Conservation (phyloP, 2,113 vertebrate species). For the Laticauda colubrina region DNA sequence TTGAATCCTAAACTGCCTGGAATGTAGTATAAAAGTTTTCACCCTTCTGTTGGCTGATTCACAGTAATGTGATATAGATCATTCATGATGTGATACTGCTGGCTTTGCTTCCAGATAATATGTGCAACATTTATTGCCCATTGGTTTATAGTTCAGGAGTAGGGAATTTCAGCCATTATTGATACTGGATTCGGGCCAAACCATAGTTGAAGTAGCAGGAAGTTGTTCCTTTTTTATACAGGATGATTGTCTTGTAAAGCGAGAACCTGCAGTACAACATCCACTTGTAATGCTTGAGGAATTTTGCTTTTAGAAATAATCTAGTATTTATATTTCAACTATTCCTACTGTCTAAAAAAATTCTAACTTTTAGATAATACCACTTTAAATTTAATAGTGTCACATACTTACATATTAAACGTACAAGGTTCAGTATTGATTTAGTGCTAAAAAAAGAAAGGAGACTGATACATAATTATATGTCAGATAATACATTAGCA, state of each 20-base stretch:
- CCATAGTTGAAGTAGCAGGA: not conserved
- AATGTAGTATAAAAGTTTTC: not conserved
- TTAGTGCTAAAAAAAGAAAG: not conserved
- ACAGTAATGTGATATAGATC: not conserved
- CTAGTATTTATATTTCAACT: not conserved
- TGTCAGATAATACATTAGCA: not conserved
- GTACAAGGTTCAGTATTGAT: not conserved
- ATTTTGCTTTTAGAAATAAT: not conserved
- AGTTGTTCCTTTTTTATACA: not conserved
- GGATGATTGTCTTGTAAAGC: not conserved
- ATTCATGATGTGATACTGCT: not conserved
- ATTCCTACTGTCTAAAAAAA: constrained; percentile 32
- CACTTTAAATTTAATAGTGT: constrained; percentile 28
- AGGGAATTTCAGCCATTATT: not conserved
- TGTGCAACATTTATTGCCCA: not conserved
- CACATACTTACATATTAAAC: constrained; percentile 30
- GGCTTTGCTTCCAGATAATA: not conserved
- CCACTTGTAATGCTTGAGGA: not conserved
- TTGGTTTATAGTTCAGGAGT: not conserved
- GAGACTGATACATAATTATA: not conserved
- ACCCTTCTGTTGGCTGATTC: not conserved
- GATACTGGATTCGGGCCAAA: not conserved
- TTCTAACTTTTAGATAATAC: constrained; percentile 23
- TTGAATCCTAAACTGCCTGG: not conserved
- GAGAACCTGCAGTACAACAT: not conserved